Evolutionary conservation across 2,888 invertebrate genomes (phyloP), one percentile per base, ranked within the genome.

Genomic region (Priocnemis perturbator): DNA sequence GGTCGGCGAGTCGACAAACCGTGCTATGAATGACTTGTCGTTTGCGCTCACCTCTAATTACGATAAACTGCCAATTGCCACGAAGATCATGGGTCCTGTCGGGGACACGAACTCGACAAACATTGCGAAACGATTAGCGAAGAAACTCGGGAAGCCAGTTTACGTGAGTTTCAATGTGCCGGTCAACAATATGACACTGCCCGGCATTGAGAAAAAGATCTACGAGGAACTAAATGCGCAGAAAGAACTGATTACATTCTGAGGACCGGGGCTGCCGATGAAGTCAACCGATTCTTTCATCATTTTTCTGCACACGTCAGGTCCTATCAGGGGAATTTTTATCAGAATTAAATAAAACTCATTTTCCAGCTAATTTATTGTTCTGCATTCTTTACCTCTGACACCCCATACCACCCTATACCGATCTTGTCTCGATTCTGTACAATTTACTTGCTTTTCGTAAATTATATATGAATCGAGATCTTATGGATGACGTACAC

Each of bases 111-210:
- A 74, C 4, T 89, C 90, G 0, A 78, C 64, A 5, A 87, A 85
- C 64, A 69, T 89, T n/a, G 89, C 89, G 0, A 84, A 78, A 30
- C 85, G 88, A 73, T 76, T 90, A 0, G 82, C 89, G 0, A 88
- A 86, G 64, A 89, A 85, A 66, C 68, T 84, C 3, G 84, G 85
- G 4, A 88, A 85, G 69, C 85, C 88, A 20, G 85, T 90, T 45
- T 90, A 88, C 65, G 84, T 90, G 30, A 90, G 90, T 69, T 89
- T 86, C 68, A 90, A 90, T 69, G n/a, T 89, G 7, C 71, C 76
- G 19, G 74, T 75, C 15, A 81, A 86, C 57, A 86, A 85, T 68
- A 57, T 81, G 5, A 76, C 73, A 3, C 67, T 88, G 52, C 84
- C 81, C 5, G 73, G 17, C 45, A 82, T 90, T 44, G 89, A 90